Base-by-base conservation (phyloP, 2,797 vertebrate genomes). In the Huso huso region DNA sequence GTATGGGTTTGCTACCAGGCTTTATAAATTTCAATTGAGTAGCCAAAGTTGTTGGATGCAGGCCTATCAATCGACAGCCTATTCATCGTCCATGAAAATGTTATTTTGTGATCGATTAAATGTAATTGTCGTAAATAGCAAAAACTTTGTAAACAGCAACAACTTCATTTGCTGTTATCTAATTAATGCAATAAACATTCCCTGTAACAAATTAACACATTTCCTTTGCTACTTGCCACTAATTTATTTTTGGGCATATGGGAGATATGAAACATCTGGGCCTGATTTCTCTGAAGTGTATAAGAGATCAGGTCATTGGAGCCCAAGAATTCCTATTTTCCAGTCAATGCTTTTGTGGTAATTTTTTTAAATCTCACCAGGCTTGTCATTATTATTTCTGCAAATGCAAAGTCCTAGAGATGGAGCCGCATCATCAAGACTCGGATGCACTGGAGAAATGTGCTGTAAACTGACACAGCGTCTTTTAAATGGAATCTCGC, bases 11-110 rank as follows among this genome's bases (percentile, higher is more conserved):
- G 81, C 88, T 90, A 94, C 93, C 87, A 78, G 86, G 78, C 93
- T 93, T 92, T 91, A 93, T 96, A 92, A 94, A 94, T 95, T 95
- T 93, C 89, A 92, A 89, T 89, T 90, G 87, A 91, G 89, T 91
- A 88, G 84, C 88, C 85, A 88, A 91, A 92, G 87, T 93, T 87
- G 88, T 87, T 88, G 82, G 77, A 87, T 89, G 83, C 84, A 93
- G 87, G 88, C 83, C 84, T 87, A 92, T 92, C 93, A 94, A 94
- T 95, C 90, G 91, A 89, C 79, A 83, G 79, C 83, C 90, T 89
- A 96, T 98, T 93, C 89, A 95, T 99, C 96, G 95, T 97, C 91
- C 92, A 91, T 93, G 92, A 97, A 95, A 95, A 94, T 97, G 96
- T 98, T 96, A 93, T 94, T 95, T 90, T 77, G 87, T 94, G 93